Base-by-base conservation (phyloP, 2,797 vertebrate species). In the Arctocebus calabarensis region DNA sequence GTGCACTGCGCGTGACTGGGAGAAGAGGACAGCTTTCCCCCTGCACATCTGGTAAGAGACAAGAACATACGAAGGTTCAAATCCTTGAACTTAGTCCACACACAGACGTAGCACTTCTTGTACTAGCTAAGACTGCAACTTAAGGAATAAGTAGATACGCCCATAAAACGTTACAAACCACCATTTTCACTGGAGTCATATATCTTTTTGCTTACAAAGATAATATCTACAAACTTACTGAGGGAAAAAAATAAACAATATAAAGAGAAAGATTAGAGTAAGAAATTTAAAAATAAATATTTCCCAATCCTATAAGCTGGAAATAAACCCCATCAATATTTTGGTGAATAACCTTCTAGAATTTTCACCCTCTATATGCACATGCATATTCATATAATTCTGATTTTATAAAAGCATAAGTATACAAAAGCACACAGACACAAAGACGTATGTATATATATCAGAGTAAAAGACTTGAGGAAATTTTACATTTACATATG, bases 1-100 rank as follows among this genome's bases (percentile, higher is more conserved):
- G 2, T 1, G 6, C 1, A 10, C 5, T 2, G 14, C 70, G 29
- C 8, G 17, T 0, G 20, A 40, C 20, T 9, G 43, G 17, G 27
- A 57, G 23, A 29, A 61, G 0, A 6, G 57, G 1, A 34, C 0
- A 3, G 14, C 14, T 23, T 40, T 64, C 34, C 57, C 25, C 27
- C 2, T 9, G 11, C 10, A 8, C 1, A 8, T 22, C 83, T 14
- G 32, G 55, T 1, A 12, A 55, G 3, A 37, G 27, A 52, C 2
- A 25, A 12, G 43, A 22, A 32, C 3, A 2, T 0, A 29, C 2
- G 62, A 4, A 6, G 8, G 1, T 55, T 25, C 9, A 1, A 22
- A 17, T 20, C 29, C 74, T 89, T 68, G 22, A 29, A 16, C 25
- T 40, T 45, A 40, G 20, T 12, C 27, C 55, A 20, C 9, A 27